Evolutionary conservation across 2,888 invertebrate species (phyloP).

Genomic region (Patella pellucida): DNA sequence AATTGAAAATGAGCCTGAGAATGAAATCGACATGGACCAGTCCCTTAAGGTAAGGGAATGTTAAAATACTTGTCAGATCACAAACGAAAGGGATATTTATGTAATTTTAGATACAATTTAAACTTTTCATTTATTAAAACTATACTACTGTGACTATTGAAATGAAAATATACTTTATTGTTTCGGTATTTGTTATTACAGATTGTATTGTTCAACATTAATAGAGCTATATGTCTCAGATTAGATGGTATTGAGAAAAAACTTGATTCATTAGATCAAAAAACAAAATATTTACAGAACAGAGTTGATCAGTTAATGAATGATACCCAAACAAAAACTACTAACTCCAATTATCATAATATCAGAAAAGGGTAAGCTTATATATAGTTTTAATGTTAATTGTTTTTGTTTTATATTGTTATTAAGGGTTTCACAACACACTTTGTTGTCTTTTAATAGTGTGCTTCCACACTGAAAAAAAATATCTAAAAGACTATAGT

Average conservation of each 20-base stretch:
- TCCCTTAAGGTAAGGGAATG: constrained; percentile 48
- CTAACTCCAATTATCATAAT: not conserved
- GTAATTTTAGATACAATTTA: no score
- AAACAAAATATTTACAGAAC: constrained; percentile 60
- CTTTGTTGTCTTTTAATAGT: no score
- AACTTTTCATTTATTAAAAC: no score
- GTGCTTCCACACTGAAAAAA: no score
- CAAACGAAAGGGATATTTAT: no score
- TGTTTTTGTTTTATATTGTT: no score
- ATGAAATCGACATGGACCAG: constrained; percentile 44
- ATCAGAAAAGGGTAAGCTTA: constrained; percentile 7
- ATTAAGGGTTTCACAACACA: no score
- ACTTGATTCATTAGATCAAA: constrained; percentile 50
- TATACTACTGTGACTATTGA: no score
- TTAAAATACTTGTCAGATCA: no score
- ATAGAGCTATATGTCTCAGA: constrained; percentile 67
- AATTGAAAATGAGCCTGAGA: constrained; percentile 25
- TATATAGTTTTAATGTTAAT: no score
- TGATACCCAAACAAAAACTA: constrained; percentile 23
- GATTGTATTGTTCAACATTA: constrained; percentile 69
- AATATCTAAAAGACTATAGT: no score
- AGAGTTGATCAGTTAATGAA: constrained; percentile 43
- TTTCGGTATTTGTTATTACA: constrained; percentile 41
- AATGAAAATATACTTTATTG: no score
- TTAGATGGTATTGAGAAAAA: constrained; percentile 65